Conservation (phyloP, 2,797 vertebrate genomes). For the Tamandua tetradactyla region DNA sequence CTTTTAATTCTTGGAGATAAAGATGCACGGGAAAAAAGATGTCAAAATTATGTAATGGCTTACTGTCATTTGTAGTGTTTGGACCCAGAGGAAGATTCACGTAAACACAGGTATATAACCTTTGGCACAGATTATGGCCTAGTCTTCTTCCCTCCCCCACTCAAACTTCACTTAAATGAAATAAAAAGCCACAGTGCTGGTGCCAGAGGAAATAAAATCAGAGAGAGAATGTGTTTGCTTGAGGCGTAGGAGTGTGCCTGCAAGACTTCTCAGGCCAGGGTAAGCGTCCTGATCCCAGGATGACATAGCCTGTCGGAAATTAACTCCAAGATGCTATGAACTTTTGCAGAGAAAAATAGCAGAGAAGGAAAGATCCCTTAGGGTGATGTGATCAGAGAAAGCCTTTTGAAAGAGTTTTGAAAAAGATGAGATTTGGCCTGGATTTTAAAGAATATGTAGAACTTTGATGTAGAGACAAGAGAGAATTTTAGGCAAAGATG, state of each 20-base stretch:
- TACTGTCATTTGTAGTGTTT: not conserved
- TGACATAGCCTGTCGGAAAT: not conserved
- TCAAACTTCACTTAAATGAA: not conserved
- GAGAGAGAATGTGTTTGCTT: not conserved
- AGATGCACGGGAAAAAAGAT: not conserved
- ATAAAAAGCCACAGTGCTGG: not conserved
- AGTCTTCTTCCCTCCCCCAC: not conserved
- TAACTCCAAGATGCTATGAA: not conserved
- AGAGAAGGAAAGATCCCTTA: not conserved
- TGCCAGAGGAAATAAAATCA: not conserved
- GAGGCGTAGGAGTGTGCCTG: not conserved
- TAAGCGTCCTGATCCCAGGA: not conserved
- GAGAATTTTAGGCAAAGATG: not conserved
- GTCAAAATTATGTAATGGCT: not conserved
- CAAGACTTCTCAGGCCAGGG: not conserved
- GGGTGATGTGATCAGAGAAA: not conserved
- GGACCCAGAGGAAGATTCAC: not conserved
- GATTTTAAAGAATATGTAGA: not conserved
- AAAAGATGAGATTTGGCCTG: not conserved
- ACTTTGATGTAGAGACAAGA: not conserved
- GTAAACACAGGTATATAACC: not conserved
- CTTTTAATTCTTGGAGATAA: not conserved
- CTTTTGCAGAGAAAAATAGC: not conserved
- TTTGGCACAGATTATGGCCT: not conserved
- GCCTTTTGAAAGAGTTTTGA: not conserved